phyloP scores from a whole-genome alignment of 2,797 vertebrate genomes.

The Sphenopsis melanotis region DNA sequence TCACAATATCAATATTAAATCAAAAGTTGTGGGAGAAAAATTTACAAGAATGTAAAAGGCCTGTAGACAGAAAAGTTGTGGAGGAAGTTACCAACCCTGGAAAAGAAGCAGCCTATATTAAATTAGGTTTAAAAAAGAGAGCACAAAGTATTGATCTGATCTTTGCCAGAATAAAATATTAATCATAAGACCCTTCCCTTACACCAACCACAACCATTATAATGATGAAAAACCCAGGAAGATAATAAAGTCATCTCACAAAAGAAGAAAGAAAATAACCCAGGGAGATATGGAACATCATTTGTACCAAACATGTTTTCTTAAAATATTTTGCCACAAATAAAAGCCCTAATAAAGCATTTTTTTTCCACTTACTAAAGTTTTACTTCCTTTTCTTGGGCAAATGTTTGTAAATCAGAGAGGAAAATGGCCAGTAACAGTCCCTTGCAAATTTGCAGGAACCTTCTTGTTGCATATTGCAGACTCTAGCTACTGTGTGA shows the following conservation, averaged over 20 bases:
- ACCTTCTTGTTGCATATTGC: background rate
- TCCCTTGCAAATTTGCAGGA: background rate
- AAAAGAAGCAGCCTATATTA: background rate
- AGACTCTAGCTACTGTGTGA: background rate
- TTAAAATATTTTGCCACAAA: background rate
- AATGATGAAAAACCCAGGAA: background rate
- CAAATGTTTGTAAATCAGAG: background rate
- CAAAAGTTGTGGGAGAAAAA: background rate
- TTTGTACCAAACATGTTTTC: background rate
- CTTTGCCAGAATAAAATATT: slow-evolving; percentile 48
- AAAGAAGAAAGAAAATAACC: slow-evolving; percentile 5
- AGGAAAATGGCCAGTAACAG: background rate
- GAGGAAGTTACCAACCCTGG: background rate
- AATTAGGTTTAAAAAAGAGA: slow-evolving; percentile 7
- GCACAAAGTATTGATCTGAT: background rate
- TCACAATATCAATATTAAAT: background rate
- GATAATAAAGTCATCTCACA: background rate
- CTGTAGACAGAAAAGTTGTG: background rate
- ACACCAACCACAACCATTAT: background rate
- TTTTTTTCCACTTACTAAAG: background rate
- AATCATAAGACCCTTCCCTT: background rate
- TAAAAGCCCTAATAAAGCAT: background rate
- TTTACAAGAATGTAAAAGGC: background rate
- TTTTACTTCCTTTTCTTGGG: background rate
- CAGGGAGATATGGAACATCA: background rate